Conservation (phyloP, 2,888 invertebrate species). For the Limnephilus lunatus region DNA sequence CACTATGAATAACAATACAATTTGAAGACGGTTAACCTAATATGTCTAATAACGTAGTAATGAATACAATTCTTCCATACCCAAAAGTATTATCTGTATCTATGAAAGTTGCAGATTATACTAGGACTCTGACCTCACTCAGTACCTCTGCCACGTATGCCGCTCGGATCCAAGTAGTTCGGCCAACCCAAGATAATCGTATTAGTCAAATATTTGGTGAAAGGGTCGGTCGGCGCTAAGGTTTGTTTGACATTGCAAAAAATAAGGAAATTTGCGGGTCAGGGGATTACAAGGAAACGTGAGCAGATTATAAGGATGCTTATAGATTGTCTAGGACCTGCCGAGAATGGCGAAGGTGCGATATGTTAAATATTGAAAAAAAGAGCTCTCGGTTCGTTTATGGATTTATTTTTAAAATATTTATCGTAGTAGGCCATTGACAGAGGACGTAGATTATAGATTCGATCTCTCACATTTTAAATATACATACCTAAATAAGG, state of each 20-base stretch:
- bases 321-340: background rate
- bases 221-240: conserved; percentile 32
- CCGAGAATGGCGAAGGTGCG: background rate
- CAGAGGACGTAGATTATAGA: too few species aligned
- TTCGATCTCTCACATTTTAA: too few species aligned
- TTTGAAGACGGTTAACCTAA: background rate
- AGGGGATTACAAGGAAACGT: conserved; percentile 34
- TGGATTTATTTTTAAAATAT: background rate
- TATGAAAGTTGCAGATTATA: background rate
- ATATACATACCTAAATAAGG: too few species aligned
- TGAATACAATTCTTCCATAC: background rate
- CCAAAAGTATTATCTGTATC: background rate
- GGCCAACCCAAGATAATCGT: conserved; percentile 30
- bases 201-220: conserved; percentile 42
- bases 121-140: conserved; percentile 18
- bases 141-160: conserved; percentile 31
- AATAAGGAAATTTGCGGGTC: conserved; percentile 37
- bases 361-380: background rate
- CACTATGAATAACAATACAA: background rate
- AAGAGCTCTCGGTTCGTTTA: background rate
- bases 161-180: conserved; percentile 22
- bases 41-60: background rate
- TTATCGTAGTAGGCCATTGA: background rate
- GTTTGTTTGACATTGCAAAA: conserved; percentile 38
- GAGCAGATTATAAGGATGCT: conserved; percentile 32